These are phyloP conservation scores for Tenebrio molitor DNA, from an alignment of 1,140 invertebrate genomes.

Conservation along the genomic window DNA sequence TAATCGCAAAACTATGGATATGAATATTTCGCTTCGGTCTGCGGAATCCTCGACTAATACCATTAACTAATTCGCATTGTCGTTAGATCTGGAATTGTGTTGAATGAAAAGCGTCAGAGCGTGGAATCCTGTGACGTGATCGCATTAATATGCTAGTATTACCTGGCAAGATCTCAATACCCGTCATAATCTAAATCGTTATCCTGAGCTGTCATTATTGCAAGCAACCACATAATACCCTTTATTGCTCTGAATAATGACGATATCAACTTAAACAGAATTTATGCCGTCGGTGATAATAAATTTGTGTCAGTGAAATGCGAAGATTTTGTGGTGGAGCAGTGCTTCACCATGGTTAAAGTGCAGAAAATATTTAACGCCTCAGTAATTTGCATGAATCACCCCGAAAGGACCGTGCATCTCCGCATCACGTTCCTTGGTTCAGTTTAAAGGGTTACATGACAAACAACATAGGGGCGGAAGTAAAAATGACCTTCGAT, in stretches of 20 bases:
- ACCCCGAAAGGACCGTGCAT: conserved; percentile 25
- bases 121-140: conserved; percentile 52
- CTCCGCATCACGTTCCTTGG: conserved; percentile 57
- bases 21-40: too few relatives aligned
- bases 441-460: conserved; percentile 63
- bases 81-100: conserved; percentile 46
- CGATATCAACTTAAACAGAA: conserved; percentile 49
- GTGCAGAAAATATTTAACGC: conserved; percentile 46
- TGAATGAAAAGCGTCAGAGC: conserved; percentile 45
- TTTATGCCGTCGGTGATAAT: conserved; percentile 43
- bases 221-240: conserved; percentile 39
- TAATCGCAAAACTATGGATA: too few relatives aligned
- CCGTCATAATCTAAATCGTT: conserved; percentile 47
- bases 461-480: conserved; percentile 65
- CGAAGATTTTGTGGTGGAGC: conserved; percentile 27
- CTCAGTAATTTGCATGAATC: conserved; percentile 42
- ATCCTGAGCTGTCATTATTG: conserved; percentile 40
- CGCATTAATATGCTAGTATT: conserved; percentile 46
- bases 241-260: conserved; percentile 52
- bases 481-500: conserved; percentile 64
- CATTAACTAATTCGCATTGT: conserved; percentile 49
- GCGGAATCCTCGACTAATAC: background rate
- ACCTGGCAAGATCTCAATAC: conserved; percentile 49
- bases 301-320: conserved; percentile 19
- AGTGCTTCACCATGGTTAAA: conserved; percentile 12